phyloP scores from a whole-genome alignment of 1,140 invertebrate species.

The Dreissena polymorpha region DNA sequence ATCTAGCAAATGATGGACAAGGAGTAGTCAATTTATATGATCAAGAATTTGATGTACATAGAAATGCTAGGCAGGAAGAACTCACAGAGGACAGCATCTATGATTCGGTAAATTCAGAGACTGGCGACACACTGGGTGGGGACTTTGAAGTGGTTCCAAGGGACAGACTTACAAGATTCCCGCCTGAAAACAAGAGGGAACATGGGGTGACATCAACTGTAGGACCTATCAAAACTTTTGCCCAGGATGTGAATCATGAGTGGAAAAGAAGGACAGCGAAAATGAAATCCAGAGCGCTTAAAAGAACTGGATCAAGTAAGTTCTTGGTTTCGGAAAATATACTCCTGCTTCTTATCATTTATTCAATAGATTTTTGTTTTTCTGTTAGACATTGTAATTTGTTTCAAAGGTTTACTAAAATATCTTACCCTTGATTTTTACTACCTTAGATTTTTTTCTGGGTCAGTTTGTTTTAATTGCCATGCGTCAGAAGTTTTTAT shows the following conservation, averaged over 20 bases:
- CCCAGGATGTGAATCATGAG: slow-evolving; percentile 9
- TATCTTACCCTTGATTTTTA: no score
- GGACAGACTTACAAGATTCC: slow-evolving; percentile 1
- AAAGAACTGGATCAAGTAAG: neutral
- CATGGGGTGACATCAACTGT: neutral
- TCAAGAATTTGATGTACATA: no score
- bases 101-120: slow-evolving; percentile 26
- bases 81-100: slow-evolving; percentile 19
- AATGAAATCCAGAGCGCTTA: slow-evolving; percentile 36
- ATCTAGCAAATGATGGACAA: no score
- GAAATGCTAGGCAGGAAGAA: neutral
- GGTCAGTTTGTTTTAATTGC: no score
- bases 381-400: no score
- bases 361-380: no score
- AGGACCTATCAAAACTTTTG: neutral
- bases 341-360: no score
- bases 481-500: no score
- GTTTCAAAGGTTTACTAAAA: no score
- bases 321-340: no score
- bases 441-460: no score
- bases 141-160: slow-evolving; percentile 24
- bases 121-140: neutral
- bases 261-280: slow-evolving; percentile 29
- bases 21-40: no score
- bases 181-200: neutral